phyloP scores from a whole-genome alignment of 2,797 vertebrate species.

The Halcyon badia region DNA sequence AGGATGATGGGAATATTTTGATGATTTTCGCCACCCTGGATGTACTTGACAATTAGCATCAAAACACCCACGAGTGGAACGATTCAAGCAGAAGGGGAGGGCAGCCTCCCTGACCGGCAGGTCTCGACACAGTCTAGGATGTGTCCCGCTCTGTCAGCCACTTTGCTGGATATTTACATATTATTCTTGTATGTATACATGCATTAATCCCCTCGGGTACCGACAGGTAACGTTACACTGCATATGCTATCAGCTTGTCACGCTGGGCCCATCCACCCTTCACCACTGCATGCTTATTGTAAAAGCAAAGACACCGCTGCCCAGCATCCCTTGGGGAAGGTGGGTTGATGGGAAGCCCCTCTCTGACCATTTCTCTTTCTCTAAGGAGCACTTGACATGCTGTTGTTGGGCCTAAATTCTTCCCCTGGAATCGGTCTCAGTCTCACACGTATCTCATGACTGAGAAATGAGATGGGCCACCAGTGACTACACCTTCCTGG shows the following conservation, averaged over 20 bases:
- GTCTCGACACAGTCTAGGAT: neutral
- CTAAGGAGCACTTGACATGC: accelerated
- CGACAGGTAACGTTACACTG: neutral
- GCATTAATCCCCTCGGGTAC: neutral
- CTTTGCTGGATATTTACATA: neutral
- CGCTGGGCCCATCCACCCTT: neutral
- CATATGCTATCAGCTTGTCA: neutral
- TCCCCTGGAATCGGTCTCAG: neutral
- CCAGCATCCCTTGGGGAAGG: neutral
- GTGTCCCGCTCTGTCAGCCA: neutral
- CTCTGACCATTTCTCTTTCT: neutral
- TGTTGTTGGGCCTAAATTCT: neutral
- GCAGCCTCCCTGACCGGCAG: neutral
- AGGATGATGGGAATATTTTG: neutral
- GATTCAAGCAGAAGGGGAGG: neutral
- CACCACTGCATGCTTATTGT: neutral
- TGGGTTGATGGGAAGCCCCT: neutral
- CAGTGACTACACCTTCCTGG: neutral
- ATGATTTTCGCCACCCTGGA: neutral
- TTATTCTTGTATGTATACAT: neutral
- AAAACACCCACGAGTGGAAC: neutral
- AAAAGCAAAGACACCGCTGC: neutral
- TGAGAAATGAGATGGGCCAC: neutral
- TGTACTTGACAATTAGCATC: neutral
- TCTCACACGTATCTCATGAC: neutral